phyloP scores from a whole-genome alignment of 1,140 invertebrate species.

The Idris sp. region DNA sequence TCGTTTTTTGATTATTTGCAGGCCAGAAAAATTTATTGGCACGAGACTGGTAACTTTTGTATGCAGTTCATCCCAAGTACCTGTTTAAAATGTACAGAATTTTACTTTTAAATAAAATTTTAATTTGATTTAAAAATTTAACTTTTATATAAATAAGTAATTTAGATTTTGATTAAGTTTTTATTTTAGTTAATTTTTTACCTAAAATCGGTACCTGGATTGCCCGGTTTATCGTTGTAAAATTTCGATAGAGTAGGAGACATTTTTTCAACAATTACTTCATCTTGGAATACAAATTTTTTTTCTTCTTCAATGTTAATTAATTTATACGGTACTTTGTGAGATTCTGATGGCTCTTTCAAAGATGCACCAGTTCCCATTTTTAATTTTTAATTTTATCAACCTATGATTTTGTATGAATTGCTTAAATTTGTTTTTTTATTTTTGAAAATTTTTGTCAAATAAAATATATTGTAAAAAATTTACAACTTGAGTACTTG shows the following conservation, averaged over 20 bases:
- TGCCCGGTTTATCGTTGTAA: constrained; percentile 65
- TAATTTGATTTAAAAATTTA: no score
- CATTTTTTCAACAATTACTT: no score
- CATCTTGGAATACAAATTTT: neutral
- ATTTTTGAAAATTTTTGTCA: no score
- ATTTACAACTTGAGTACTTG: no score
- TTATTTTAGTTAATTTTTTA: constrained; percentile 19
- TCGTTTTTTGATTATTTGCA: constrained; percentile 85
- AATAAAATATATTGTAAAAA: no score
- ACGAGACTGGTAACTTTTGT: constrained; percentile 81
- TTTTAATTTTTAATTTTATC: constrained; percentile 1
- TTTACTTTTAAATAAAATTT: no score
- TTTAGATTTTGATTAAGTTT: constrained; percentile 1
- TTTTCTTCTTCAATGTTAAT: neutral
- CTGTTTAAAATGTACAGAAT: constrained; percentile 36
- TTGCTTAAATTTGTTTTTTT: no score
- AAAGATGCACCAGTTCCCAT: constrained; percentile 24
- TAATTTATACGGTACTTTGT: neutral
- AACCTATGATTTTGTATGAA: no score
- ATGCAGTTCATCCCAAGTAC: constrained; percentile 73
- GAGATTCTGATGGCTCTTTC: constrained; percentile 50
- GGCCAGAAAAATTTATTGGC: constrained; percentile 88
- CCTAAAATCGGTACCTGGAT: constrained; percentile 67
- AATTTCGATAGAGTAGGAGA: neutral
- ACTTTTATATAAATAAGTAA: no score